Base-by-base conservation (phyloP, 2,888 invertebrate genomes). In the Agrilus cyanescens region DNA sequence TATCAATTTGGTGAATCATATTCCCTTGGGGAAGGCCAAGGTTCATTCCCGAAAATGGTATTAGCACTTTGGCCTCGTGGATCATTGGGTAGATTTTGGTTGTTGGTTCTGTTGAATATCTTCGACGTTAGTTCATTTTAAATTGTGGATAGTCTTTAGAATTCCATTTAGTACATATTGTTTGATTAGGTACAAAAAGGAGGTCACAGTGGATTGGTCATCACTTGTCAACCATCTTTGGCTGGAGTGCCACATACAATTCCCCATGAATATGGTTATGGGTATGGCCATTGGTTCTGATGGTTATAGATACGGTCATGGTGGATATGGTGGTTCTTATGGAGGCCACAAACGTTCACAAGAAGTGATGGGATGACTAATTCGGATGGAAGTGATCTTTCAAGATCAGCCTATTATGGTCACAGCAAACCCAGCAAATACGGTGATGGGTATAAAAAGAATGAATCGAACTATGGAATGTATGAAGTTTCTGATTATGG, bases 141-240 rank as follows among this genome's bases (percentile, higher is more conserved):
- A n/a, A n/a, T n/a, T n/a, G n/a, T n/a, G n/a, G n/a, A n/a, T n/a
- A n/a, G n/a, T n/a, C n/a, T n/a, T n/a, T n/a, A n/a, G n/a, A n/a
- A n/a, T n/a, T n/a, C n/a, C n/a, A n/a, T n/a, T n/a, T n/a, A n/a
- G n/a, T n/a, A n/a, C n/a, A n/a, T n/a, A n/a, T n/a, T n/a, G n/a
- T n/a, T n/a, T n/a, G n/a, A n/a, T n/a, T n/a, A n/a, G n/a, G n/a
- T n/a, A n/a, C n/a, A 48, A 37, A 49, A 50, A 34, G 45, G 47
- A 37, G 54, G 50, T n/a, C 63, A 63, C 45, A 59, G 53, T 46
- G 66, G 65, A 7, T 50, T 67, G 25, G 64, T 66, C 4, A 65
- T 67, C 32, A 66, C 66, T n/a, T 67, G 67, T 46, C 65, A 66
- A 54, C 67, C 67, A 12, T 60, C 61, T 44, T 53, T 66, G 30